Evolutionary conservation across 1,140 invertebrate species (phyloP), one percentile per base, ranked within the genome.

Genomic region (Caenorhabditis latens): DNA sequence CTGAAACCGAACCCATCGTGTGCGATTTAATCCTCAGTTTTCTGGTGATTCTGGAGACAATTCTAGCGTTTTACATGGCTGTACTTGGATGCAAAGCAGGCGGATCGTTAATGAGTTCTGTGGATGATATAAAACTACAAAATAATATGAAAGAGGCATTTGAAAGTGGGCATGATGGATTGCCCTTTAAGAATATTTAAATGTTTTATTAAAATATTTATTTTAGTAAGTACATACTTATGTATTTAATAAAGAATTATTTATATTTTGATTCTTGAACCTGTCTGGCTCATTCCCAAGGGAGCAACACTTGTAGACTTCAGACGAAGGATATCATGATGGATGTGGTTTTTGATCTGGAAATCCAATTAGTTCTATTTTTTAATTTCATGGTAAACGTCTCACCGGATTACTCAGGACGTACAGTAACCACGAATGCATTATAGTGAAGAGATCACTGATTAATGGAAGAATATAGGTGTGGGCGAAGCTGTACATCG

Each of bases 131-230:
- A 46, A 79, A 50, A 42, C 71, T 79, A 4, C 71, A 79, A 13
- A 79, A 50, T 16, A 79, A 79, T n/a, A 79, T 79, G 71, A 79
- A 79, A n/a, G 71, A 40, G 46, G 71, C 71, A 32, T 79, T 79
- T 50, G 71, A 79, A 53, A 40, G 50, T 24, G 71, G 71, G 13
- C 71, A 79, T 11, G 46, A 79, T 79, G 71, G 71, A 13, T 40
- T 79, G 46, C 71, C 71, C 13, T 50, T 50, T 11, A 79, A 79
- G 24, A 79, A 24, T 11, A 79, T 79, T n/a, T 79, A 53, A 79
- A 14, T 14, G 13, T n/a, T 19, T 43, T 9, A 79, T 79, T 50
- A 7, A 79, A n/a, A 24, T 24, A 46, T 19, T n/a, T 71, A n/a
- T 8, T 65, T 40, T 40, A 11, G 8, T 46, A 46, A 11, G 8